Evolutionary conservation across 2,888 invertebrate species (phyloP).

Genomic region (Spatulosminthurus flaviceps): DNA sequence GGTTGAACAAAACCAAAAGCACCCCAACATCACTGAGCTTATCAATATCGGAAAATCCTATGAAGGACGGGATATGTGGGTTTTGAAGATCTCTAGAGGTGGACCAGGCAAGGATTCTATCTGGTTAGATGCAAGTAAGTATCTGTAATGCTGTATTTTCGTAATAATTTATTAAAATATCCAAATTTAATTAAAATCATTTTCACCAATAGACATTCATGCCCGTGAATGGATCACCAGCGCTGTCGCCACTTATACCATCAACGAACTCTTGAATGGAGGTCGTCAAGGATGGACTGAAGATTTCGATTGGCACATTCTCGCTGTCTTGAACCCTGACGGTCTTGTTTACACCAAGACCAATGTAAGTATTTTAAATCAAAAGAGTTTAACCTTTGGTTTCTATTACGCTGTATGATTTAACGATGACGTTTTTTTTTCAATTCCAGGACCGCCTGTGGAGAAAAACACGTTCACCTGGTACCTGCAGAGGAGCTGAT

Average conservation of each 20-base stretch:
- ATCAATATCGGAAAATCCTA: conserved; percentile 68
- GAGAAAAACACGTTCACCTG: conserved; percentile 51
- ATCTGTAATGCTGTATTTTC: background rate
- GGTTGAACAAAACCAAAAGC: conserved; percentile 67
- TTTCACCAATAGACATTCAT: conserved; percentile 65
- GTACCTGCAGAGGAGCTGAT: conserved; percentile 50
- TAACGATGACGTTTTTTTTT: background rate
- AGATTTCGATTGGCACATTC: conserved; percentile 78
- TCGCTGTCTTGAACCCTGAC: conserved; percentile 78
- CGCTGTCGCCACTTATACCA: conserved; percentile 75
- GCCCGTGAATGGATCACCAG: conserved; percentile 79
- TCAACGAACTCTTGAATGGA: conserved; percentile 74
- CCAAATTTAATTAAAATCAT: background rate
- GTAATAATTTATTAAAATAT: background rate
- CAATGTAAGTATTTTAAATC: too few species aligned
- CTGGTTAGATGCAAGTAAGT: conserved; percentile 66
- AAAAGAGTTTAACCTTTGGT: too few species aligned
- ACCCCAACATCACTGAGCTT: conserved; percentile 69
- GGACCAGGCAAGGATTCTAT: conserved; percentile 65
- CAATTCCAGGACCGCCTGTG: conserved; percentile 64
- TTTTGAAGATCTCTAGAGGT: conserved; percentile 63
- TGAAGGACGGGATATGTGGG: conserved; percentile 68
- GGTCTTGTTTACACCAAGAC: conserved; percentile 74
- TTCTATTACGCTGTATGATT: background rate
- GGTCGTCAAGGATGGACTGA: conserved; percentile 71